Evolutionary conservation across 2,113 vertebrate species (phyloP).

Genomic region (Mustela nigripes): DNA sequence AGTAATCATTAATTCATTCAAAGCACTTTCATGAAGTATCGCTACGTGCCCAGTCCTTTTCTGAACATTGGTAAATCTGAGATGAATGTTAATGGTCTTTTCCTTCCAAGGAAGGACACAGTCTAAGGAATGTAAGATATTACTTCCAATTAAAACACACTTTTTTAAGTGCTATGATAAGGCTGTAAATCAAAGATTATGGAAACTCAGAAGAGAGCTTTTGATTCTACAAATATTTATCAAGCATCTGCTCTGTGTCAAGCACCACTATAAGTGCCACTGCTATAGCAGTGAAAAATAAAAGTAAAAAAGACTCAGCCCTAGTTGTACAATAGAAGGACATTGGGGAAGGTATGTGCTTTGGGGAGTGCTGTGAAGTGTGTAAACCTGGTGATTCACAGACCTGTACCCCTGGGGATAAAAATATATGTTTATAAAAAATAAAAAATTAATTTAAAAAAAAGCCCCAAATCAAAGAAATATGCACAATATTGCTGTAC

Average conservation of each 20-base stretch:
- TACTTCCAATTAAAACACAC: background rate
- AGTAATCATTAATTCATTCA: constrained; percentile 29
- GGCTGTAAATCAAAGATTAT: background rate
- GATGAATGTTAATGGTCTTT: constrained; percentile 44
- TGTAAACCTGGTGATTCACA: too few relatives aligned
- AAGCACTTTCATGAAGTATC: background rate
- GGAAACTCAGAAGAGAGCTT: background rate
- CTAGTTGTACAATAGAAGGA: background rate
- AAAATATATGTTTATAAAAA: too few relatives aligned
- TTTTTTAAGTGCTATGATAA: background rate
- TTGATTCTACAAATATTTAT: background rate
- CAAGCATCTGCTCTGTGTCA: background rate
- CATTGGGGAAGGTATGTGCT: too few relatives aligned
- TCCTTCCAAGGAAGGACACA: background rate
- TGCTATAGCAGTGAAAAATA: background rate
- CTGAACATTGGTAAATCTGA: constrained; percentile 38
- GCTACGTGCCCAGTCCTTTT: background rate
- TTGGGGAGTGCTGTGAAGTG: too few relatives aligned
- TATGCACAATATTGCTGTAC: background rate
- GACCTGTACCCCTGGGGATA: too few relatives aligned
- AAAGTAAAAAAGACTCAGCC: background rate
- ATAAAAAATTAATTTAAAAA: too few relatives aligned
- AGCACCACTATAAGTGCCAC: background rate
- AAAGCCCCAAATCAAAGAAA: background rate
- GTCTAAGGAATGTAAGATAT: constrained; percentile 19